These are phyloP conservation scores for Zaprionus camerounensis DNA, from an alignment of 1,140 invertebrate genomes.

Conservation along the genomic window DNA sequence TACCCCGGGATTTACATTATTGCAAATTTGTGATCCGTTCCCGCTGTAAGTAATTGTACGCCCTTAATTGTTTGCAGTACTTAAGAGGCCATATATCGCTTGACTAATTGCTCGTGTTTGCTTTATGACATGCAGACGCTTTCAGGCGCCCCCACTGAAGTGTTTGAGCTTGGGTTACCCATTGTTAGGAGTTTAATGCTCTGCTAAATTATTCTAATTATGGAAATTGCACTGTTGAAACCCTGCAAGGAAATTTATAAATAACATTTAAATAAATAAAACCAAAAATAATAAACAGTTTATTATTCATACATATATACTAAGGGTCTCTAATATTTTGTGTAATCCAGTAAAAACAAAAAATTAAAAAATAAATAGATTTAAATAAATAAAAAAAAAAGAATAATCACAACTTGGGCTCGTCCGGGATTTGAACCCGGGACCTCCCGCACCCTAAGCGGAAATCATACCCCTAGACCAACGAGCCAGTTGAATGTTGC, in stretches of 20 bases:
- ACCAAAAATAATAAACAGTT: background rate
- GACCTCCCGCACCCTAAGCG: conserved; percentile 88
- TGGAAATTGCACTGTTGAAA: background rate
- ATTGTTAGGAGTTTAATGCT: background rate
- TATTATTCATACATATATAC: too few species aligned
- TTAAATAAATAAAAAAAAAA: conserved; percentile 34
- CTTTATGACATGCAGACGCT: conserved; percentile 5
- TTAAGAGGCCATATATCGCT: conserved; percentile 44
- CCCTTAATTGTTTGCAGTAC: conserved; percentile 59
- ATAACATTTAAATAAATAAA: background rate
- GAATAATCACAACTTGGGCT: conserved; percentile 82
- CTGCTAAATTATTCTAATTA: conserved; percentile 1
- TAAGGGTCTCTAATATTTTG: too few species aligned
- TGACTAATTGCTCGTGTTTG: conserved; percentile 36
- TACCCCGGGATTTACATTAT: conserved; percentile 21
- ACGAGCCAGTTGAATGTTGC: conserved; percentile 84
- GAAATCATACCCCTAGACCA: conserved; percentile 88
- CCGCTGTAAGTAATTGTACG: conserved; percentile 39
- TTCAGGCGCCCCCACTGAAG: background rate
- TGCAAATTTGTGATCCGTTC: conserved; percentile 31
- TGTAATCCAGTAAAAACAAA: background rate
- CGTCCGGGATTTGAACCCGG: conserved; percentile 88
- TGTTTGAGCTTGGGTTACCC: background rate
- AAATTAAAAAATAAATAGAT: conserved; percentile 30
- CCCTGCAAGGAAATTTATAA: background rate